Evolutionary conservation across 1,140 invertebrate genomes (phyloP), one percentile per base, ranked within the genome.

Genomic region (Calosoma granatense): DNA sequence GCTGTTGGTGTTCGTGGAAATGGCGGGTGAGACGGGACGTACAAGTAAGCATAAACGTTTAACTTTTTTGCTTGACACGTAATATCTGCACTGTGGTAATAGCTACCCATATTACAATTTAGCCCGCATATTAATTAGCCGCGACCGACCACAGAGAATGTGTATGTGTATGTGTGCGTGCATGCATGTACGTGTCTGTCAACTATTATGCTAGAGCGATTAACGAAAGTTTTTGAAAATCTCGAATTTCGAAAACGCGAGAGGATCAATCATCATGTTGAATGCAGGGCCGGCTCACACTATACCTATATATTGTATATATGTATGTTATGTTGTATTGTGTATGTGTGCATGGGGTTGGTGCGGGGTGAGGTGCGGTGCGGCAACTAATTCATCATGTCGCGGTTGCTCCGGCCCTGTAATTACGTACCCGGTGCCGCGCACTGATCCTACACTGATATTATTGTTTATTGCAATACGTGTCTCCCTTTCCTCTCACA

Each of bases 311-410:
- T n/a, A n/a, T n/a, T n/a, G n/a, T n/a, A n/a, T n/a, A n/a, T n/a
- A n/a, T n/a, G n/a, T n/a, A n/a, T n/a, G n/a, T n/a, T n/a, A n/a
- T n/a, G n/a, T n/a, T n/a, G n/a, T n/a, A n/a, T n/a, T n/a, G n/a
- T n/a, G 15, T 11, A 4, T 11, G 41, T 36, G 41, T 9, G 41
- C 41, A 47, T 47, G 6, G n/a, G 41, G 17, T 12, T 9, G 41
- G 41, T 11, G 6, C 4, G 41, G 41, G 15, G 15, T 6, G 41
- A 12, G 9, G 9, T 9, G 41, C 41, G 26, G 20, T 6, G 9
- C 22, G 17, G 12, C 56, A 58, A 57, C 61, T 62, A 62, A 62
- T 62, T 62, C 59, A 62, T 62, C 61, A 62, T 62, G 56, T 47
- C 41, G 53, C 56, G 54, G 56, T 36, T 23, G 52, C 15, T 9